Evolutionary conservation across 1,140 invertebrate species (phyloP), one percentile per base, ranked within the genome.

Genomic region (Heliconius eleuchia): DNA sequence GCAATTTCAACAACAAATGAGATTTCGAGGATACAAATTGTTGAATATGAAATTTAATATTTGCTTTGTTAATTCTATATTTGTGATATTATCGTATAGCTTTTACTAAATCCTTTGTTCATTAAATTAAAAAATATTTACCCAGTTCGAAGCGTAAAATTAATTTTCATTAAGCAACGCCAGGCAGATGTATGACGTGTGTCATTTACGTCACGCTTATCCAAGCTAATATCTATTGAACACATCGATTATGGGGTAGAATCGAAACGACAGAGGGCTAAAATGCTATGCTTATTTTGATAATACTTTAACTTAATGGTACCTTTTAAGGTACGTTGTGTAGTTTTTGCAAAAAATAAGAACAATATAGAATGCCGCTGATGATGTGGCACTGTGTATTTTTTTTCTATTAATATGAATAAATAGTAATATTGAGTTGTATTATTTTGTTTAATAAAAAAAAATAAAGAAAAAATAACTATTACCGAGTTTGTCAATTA

Each of bases 171-270:
- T 81, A 74, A 23, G n/a, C n/a, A 23, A n/a, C 23, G 57, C 75
- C 79, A 77, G 81, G 79, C 86, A 88, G 84, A 86, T 89, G 87
- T 76, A 82, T 84, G 73, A 82, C 78, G 82, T 52, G 81, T 83
- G 73, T 66, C 57, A 16, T 13, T 66, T 27, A 80, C 79, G 83
- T 86, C 84, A 87, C 83, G 79, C 79, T 70, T 80, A 83, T 84
- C 76, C 52, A 82, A 82, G 79, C 42, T 52, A 57, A 74, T 78
- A 76, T 76, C 52, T 75, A 79, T 80, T 70, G 66, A 73, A 76
- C 60, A 76, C 46, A 73, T 76, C 74, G 77, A 78, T 83, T 78
- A 80, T 60, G 70, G 78, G 78, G 78, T 79, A 79, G 74, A 74
- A 57, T 50, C 23, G 23, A 27, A 27, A 27, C 19, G 23, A 27